Conservation (phyloP, 1,140 invertebrate genomes). For the Drosophila sturtevanti region DNA sequence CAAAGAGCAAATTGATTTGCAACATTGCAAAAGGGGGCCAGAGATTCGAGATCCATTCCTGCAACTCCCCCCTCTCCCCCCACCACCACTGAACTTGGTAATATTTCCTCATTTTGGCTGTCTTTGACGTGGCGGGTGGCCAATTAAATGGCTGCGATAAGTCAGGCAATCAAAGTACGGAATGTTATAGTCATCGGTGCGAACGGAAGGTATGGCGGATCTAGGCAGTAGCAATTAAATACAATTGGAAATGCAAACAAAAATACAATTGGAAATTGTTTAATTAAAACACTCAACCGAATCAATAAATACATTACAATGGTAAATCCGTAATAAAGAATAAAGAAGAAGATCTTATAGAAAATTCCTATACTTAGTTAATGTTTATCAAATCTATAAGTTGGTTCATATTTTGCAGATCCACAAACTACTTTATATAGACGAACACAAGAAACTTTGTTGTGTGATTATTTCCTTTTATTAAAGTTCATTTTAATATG, state of each 20-base stretch:
- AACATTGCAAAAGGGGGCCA: conserved; percentile 36
- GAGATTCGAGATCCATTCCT: conserved; percentile 3
- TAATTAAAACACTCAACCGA: not conserved
- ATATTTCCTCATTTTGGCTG: conserved; percentile 66
- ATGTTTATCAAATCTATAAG: too few species aligned
- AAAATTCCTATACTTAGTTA: too few species aligned
- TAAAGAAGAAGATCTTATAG: too few species aligned
- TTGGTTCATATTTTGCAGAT: too few species aligned
- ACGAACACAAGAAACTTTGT: too few species aligned
- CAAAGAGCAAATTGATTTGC: conserved; percentile 72
- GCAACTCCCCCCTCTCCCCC: not conserved
- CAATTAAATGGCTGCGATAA: conserved; percentile 69
- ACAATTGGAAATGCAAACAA: conserved; percentile 57
- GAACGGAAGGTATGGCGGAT: not conserved
- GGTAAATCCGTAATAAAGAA: not conserved
- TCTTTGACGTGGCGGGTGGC: conserved; percentile 65
- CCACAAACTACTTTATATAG: too few species aligned
- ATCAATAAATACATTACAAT: conserved; percentile 1
- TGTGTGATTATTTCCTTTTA: too few species aligned
- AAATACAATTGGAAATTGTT: conserved; percentile 10
- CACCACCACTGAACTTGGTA: conserved; percentile 16
- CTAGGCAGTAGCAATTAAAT: conserved; percentile 50
- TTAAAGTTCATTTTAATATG: too few species aligned
- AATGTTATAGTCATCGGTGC: too few species aligned
- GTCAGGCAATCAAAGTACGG: conserved; percentile 59